These are phyloP conservation scores for Barnardius zonarius DNA, from an alignment of 2,113 vertebrate species.

Conservation along the genomic window DNA sequence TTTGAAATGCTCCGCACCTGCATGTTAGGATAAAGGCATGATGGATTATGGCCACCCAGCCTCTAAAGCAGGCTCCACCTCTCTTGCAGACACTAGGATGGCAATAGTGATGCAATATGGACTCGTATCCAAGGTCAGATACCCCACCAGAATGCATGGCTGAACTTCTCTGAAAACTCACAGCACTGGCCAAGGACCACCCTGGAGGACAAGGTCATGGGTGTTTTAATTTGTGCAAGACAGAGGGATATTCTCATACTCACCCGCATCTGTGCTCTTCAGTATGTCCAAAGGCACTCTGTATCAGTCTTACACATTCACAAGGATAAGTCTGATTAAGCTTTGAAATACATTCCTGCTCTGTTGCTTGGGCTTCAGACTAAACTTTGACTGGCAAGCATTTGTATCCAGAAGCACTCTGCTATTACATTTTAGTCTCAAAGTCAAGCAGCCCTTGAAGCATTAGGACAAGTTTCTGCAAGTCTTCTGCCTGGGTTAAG, in stretches of 20 bases:
- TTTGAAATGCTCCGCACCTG: background rate
- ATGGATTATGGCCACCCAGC: background rate
- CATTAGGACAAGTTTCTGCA: background rate
- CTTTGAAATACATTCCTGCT: background rate
- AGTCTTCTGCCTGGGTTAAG: background rate
- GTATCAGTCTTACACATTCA: background rate
- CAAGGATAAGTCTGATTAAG: background rate
- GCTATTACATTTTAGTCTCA: background rate
- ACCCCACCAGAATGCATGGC: accelerated
- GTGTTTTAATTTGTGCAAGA: background rate
- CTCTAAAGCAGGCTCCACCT: background rate
- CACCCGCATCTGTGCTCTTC: background rate
- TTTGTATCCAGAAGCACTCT: background rate
- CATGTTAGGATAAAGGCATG: background rate
- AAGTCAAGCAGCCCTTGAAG: background rate
- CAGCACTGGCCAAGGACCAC: accelerated
- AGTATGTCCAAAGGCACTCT: background rate
- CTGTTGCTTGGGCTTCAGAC: background rate
- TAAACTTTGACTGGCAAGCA: background rate
- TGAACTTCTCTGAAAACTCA: background rate
- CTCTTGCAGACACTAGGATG: background rate
- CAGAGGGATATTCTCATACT: background rate
- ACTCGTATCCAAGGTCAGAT: background rate
- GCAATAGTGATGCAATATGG: background rate
- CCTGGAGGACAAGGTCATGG: background rate